Evolutionary conservation across 2,888 invertebrate species (phyloP).

Genomic region (Heliconius erato): DNA sequence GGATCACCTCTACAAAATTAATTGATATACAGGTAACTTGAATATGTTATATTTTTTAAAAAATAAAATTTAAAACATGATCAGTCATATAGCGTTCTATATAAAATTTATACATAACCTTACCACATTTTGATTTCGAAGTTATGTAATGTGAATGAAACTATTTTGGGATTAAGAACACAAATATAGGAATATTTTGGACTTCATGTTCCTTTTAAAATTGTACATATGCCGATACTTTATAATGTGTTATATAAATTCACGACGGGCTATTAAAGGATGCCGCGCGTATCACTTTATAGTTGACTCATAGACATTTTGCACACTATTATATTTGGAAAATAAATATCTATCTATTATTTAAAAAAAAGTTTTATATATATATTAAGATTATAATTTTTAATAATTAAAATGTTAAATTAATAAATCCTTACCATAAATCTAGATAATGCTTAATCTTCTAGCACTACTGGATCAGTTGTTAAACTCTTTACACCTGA

Average conservation of each 20-base stretch:
- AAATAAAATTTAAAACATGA: constrained; percentile 34
- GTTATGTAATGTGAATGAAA: constrained; percentile 67
- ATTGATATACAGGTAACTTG: constrained; percentile 86
- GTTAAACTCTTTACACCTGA: neutral
- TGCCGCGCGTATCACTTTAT: constrained; percentile 20
- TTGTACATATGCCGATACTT: neutral
- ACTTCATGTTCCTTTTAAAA: neutral
- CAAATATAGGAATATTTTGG: neutral
- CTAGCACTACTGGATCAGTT: neutral
- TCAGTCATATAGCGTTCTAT: constrained; percentile 42
- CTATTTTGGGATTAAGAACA: constrained; percentile 59
- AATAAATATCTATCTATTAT: neutral
- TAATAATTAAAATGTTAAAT: neutral
- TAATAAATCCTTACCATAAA: neutral
- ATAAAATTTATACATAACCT: constrained; percentile 55
- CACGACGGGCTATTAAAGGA: constrained; percentile 10
- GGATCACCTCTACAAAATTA: constrained; percentile 87
- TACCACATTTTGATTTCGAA: constrained; percentile 57
- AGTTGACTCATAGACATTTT: constrained; percentile 17
- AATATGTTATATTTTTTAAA: constrained; percentile 42
- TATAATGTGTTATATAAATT: constrained; percentile 12
- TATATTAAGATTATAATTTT: neutral
- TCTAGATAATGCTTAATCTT: neutral
- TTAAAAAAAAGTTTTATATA: neutral
- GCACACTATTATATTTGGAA: neutral